A percentile compares a stretch with the other conserved stretches of the same genome.
Conservation (phyloP, 2,113 vertebrate species). For the Trogon surrucura region DNA sequence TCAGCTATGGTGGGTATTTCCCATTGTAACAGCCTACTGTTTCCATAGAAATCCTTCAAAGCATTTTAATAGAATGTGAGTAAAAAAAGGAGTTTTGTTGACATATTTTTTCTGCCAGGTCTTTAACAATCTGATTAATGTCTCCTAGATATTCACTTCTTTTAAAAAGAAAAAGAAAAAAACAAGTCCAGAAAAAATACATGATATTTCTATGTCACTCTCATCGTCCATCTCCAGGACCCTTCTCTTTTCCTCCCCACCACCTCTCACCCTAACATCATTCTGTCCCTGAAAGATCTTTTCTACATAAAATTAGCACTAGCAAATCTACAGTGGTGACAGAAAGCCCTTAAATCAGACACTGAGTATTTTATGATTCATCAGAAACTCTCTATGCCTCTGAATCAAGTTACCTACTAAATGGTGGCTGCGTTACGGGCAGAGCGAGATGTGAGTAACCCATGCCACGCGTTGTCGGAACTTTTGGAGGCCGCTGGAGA, state of each 20-base stretch:
- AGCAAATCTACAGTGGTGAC: conserved; percentile 19
- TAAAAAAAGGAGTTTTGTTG: conserved; percentile 54
- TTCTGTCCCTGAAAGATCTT: conserved; percentile 57
- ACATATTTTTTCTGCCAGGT: conserved; percentile 41
- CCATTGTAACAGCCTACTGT: conserved; percentile 51
- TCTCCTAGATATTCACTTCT: conserved; percentile 2
- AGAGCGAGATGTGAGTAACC: conserved; percentile 56
- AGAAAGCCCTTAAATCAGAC: conserved; percentile 16
- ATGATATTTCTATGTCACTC: neutral
- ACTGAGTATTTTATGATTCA: conserved; percentile 21
- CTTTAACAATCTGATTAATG: conserved; percentile 39
- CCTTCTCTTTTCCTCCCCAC: neutral
- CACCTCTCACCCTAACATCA: neutral
- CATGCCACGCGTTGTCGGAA: conserved; percentile 13
- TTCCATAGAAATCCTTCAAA: conserved; percentile 64
- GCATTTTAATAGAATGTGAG: conserved; percentile 13
- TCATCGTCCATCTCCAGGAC: neutral
- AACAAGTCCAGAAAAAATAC: neutral
- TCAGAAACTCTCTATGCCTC: conserved; percentile 22
- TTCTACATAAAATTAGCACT: conserved; percentile 7
- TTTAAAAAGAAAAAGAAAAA: neutral
- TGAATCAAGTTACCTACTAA: conserved; percentile 52
- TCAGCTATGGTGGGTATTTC: conserved; percentile 54
- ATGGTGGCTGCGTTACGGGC: conserved; percentile 10
- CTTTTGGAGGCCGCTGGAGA: conserved; percentile 25